Conservation (phyloP, 2,113 vertebrate species). For the Nothoprocta pentlandii region DNA sequence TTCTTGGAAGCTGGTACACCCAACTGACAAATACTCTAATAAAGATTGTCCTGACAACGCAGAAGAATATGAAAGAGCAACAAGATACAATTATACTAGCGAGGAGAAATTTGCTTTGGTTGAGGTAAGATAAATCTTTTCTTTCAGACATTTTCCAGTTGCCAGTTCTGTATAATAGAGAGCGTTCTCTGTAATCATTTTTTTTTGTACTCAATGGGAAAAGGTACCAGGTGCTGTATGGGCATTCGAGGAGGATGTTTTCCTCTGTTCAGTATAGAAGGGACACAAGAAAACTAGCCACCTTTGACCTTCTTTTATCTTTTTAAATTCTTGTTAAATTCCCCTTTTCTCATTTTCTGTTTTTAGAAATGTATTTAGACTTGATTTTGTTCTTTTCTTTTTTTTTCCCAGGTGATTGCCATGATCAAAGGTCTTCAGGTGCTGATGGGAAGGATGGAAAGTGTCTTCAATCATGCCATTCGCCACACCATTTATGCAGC, state of each 20-base stretch:
- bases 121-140: slow-evolving; percentile 76
- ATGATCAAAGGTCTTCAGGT: slow-evolving; percentile 93
- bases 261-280: background rate
- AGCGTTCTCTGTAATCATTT: background rate
- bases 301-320: background rate
- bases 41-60: slow-evolving; percentile 92
- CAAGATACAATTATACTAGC: slow-evolving; percentile 90
- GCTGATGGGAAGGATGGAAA: slow-evolving; percentile 92
- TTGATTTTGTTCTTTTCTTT: background rate
- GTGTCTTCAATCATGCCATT: slow-evolving; percentile 91
- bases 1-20: slow-evolving; percentile 91
- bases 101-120: slow-evolving; percentile 92
- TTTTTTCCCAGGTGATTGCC: slow-evolving; percentile 83
- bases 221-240: background rate
- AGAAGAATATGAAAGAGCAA: slow-evolving; percentile 90
- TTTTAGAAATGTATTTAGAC: background rate
- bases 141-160: background rate
- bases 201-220: background rate
- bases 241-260: background rate
- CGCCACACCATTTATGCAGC: slow-evolving; percentile 90
- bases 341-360: background rate
- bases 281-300: background rate
- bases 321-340: background rate
- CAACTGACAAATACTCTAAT: slow-evolving; percentile 92
- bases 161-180: background rate